Base-by-base conservation (phyloP, 2,113 vertebrate species). In the Phoenicopterus ruber region DNA sequence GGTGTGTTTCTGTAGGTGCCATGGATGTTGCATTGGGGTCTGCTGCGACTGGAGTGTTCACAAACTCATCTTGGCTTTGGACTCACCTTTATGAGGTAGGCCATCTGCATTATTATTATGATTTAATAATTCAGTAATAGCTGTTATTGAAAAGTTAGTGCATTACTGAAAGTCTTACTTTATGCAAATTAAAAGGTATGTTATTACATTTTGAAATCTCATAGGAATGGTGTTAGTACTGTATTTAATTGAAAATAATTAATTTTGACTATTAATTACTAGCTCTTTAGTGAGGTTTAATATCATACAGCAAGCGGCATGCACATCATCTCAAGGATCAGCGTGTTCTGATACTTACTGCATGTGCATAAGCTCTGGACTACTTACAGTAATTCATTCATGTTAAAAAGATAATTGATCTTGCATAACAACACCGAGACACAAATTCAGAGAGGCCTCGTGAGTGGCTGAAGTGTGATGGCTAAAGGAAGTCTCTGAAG, bases 41-140 rank as follows among this genome's bases (percentile, higher is more conserved):
- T 55, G 99, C 99, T 66, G 99, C 99, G 1, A 97, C 99, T 49
- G 99, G 99, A 22, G 99, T 99, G 49, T 99, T 99, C 78, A 99
- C 99, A 73, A 99, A 99, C 93, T 99, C 99, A 15, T 98, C 99
- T 82, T 99, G 99, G 99, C 98, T 99, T 72, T 99, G 99, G 99
- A 97, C 97, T 91, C 98, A 98, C 87, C 98, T 99, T 13, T 98
- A 97, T 80, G 97, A 98, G 97, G 98, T 98, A 93, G 42, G 46
- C 18, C 18, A 36, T 29, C 46, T 44, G 29, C 10, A 3, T 69
- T 55, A 42, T 38, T 58, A 36, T 38, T 77, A 61, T 55, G 50
- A 16, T 18, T n/a, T n/a, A 52, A 50, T 44, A 38, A 52, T 70
- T 74, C 55, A 42, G n/a, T 83, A 38, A 62, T 31, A 81, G 4